Conservation (phyloP, 2,113 vertebrate species). For the Peromyscus maniculatus region DNA sequence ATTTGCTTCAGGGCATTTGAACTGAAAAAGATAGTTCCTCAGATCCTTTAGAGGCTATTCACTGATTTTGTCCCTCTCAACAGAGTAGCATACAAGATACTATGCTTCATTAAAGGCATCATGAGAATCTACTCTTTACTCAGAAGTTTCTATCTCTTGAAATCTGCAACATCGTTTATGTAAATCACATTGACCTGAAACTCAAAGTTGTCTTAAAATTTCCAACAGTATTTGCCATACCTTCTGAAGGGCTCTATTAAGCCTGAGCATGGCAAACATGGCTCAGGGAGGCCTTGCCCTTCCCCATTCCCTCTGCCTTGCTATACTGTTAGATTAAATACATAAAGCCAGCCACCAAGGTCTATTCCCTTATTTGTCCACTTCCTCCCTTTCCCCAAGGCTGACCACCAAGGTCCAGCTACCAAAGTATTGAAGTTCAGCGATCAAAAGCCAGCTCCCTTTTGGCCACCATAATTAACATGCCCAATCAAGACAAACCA, state of each 20-base stretch:
- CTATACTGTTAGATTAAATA: background rate
- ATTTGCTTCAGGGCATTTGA: background rate
- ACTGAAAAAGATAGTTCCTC: background rate
- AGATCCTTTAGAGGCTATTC: background rate
- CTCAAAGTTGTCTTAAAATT: constrained; percentile 17
- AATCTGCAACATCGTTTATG: background rate
- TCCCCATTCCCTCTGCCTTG: background rate
- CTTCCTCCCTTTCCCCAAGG: background rate
- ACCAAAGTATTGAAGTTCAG: background rate
- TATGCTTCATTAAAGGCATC: background rate
- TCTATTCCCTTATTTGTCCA: background rate
- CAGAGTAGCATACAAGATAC: background rate
- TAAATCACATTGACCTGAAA: background rate
- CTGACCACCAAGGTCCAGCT: background rate
- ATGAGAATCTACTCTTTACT: background rate
- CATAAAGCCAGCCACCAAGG: background rate
- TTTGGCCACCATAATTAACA: background rate
- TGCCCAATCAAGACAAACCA: background rate
- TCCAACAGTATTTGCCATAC: background rate
- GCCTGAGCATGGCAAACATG: background rate
- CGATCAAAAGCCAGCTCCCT: background rate
- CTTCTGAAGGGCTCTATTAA: background rate
- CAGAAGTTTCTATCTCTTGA: background rate
- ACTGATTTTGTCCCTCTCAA: background rate
- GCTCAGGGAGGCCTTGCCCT: background rate